Evolutionary conservation across 1,140 invertebrate genomes (phyloP), one percentile per base, ranked within the genome.

Genomic region (Brachionus calyciflorus): DNA sequence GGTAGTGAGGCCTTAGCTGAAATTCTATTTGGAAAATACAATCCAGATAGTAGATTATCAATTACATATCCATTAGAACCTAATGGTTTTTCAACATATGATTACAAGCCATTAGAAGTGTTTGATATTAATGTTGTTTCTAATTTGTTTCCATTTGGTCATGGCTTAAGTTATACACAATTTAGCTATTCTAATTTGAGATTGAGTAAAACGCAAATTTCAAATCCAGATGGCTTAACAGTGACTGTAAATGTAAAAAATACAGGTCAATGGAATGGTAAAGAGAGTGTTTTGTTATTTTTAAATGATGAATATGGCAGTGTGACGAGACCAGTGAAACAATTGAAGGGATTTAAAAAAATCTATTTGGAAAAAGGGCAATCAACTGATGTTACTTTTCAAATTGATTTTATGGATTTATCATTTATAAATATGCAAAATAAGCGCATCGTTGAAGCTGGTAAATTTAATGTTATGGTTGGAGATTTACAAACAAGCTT

Each of bases 321-420:
- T 46, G 19, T 68, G 2, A 68, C 63, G 6, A 17, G 40, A 46
- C 63, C 63, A 26, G 28, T 46, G 12, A 68, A 44, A 68, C 40
- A 68, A 68, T 44, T 68, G n/a, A 68, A 68, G 37, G 44, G 65
- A 1, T 69, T 49, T 30, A 28, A 9, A 14, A 69, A 69, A 49
- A 9, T 69, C 2, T 12, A 14, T 24, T 28, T 68, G 1, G 5
- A 28, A 46, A 21, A 6, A 5, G 63, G 41, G 10, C 0, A 68
- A 14, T 12, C 2, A 12, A 46, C 7, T 37, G n/a, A 44, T 19
- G 17, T 63, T 17, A 19, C 6, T n/a, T 63, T 63, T 63, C 14
- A 19, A 17, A 2, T 63, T 9, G 10, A 63, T 17, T 17, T 5
- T 17, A 21, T 4, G 2, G 57, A 63, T 63, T 40, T 63, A 0